A percentile compares a stretch with the other conserved stretches of the same genome.
Conservation (phyloP, 2,888 invertebrate species). For the Dynastes tityus region DNA sequence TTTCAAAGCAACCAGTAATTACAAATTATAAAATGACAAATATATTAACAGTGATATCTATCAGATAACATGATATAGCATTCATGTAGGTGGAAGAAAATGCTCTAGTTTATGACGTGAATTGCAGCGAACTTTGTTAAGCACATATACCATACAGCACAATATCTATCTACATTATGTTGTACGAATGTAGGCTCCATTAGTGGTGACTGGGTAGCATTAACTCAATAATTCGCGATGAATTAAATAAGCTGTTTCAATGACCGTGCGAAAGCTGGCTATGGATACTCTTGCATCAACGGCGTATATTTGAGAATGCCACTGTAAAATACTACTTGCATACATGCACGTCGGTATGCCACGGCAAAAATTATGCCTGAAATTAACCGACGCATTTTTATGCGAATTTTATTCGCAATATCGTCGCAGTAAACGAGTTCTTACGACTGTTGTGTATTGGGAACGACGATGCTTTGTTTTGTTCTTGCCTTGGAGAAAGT, state of each 20-base stretch:
- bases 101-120: neutral
- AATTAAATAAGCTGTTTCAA: slow-evolving; percentile 42
- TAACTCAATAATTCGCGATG: slow-evolving; percentile 40
- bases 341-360: neutral
- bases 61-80: neutral
- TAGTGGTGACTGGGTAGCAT: slow-evolving; percentile 24
- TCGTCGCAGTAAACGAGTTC: neutral
- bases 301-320: neutral
- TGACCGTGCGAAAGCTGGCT: slow-evolving; percentile 34
- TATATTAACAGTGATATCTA: slow-evolving; percentile 1
- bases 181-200: slow-evolving; percentile 27
- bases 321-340: neutral
- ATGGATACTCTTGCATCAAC: slow-evolving; percentile 6
- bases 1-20: too few species aligned
- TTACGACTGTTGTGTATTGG: neutral
- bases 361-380: neutral
- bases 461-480: neutral
- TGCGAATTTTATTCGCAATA: neutral
- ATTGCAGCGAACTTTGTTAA: neutral
- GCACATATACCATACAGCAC: neutral
- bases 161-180: neutral
- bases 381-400: neutral
- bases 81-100: neutral
- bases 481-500: slow-evolving; percentile 5
- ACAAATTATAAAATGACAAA: slow-evolving; percentile 2